Conservation (phyloP, 2,888 invertebrate species). For the Brachynemurus nebulosus region DNA sequence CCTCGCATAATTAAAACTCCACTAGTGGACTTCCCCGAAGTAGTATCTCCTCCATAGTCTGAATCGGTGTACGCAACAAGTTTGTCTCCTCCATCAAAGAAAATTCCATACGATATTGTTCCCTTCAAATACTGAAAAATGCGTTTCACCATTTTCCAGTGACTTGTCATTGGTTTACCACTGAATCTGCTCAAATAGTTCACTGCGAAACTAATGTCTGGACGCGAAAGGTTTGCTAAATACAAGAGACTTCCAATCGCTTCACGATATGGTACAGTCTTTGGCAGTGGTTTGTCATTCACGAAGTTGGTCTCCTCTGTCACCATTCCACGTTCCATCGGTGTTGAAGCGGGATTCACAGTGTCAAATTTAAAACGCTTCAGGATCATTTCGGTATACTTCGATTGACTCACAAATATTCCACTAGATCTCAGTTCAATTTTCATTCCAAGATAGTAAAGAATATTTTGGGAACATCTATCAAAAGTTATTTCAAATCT, state of each 20-base stretch:
- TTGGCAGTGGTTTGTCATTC: conserved; percentile 4
- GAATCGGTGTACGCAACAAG: conserved; percentile 16
- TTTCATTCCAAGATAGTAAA: conserved; percentile 1
- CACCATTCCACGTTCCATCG: conserved; percentile 18
- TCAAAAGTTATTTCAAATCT: conserved; percentile 16
- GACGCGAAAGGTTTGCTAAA: conserved; percentile 19
- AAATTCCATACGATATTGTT: conserved; percentile 17
- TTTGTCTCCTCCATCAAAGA: conserved; percentile 16
- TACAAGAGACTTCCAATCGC: conserved; percentile 18
- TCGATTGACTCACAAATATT: conserved; percentile 18
- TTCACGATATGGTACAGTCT: conserved; percentile 16
- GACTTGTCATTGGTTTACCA: conserved; percentile 15
- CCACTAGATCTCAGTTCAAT: conserved; percentile 14
- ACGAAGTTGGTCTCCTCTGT: neutral
- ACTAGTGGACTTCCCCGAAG: conserved; percentile 19
- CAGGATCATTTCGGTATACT: conserved; percentile 16
- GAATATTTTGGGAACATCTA: neutral
- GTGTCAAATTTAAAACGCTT: conserved; percentile 11
- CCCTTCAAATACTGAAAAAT: conserved; percentile 17
- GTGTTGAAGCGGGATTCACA: conserved; percentile 2
- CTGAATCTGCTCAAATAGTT: conserved; percentile 19
- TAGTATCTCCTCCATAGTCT: conserved; percentile 17
- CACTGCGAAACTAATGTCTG: conserved; percentile 22
- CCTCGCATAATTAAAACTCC: conserved; percentile 19
- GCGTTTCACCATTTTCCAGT: conserved; percentile 18